phyloP scores from a whole-genome alignment of 2,113 vertebrate species.

The Thermophis baileyi region DNA sequence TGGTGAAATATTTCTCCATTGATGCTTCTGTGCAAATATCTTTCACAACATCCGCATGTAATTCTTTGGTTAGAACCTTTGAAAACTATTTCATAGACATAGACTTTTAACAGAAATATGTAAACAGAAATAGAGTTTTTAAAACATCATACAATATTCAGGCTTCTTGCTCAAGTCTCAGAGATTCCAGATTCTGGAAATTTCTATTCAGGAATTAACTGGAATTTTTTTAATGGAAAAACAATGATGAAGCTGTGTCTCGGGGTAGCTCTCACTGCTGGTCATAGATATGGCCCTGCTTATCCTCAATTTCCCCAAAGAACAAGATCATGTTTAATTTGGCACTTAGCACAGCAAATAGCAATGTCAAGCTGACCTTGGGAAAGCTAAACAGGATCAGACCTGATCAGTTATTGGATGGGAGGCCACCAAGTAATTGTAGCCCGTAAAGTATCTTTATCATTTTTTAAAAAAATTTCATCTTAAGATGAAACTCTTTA shows the following conservation, averaged over 20 bases:
- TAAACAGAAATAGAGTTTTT: neutral
- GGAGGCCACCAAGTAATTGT: neutral
- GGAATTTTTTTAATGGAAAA: neutral
- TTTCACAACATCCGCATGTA: conserved; percentile 29
- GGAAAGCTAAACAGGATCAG: neutral
- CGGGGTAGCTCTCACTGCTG: neutral
- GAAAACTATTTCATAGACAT: neutral
- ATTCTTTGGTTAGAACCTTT: conserved; percentile 20
- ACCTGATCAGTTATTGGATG: neutral
- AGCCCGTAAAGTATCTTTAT: neutral
- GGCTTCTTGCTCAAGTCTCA: neutral
- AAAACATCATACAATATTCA: neutral
- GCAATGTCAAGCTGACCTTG: neutral
- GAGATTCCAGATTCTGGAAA: neutral
- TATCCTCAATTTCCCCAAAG: neutral
- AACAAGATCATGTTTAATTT: neutral
- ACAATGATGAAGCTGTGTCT: neutral
- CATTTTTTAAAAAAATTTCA: neutral
- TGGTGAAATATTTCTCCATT: conserved; percentile 55
- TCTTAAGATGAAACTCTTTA: neutral
- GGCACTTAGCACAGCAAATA: neutral
- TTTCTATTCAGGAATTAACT: neutral
- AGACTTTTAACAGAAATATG: neutral
- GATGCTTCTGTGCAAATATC: conserved; percentile 32
- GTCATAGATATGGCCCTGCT: neutral